These are phyloP conservation scores for Platyscapa corneri DNA, from an alignment of 1,140 invertebrate genomes.

Conservation along the genomic window DNA sequence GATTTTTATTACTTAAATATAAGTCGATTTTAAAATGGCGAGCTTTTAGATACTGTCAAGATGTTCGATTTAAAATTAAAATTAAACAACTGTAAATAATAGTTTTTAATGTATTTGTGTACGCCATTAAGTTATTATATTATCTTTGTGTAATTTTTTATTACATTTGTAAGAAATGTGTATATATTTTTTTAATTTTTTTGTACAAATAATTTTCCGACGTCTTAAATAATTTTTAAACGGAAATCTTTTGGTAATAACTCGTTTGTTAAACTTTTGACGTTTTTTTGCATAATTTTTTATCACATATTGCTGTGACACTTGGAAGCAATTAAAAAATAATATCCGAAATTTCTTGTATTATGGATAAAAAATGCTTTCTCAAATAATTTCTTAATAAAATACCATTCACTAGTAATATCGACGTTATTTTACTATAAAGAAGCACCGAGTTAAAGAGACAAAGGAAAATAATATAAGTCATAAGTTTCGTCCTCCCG, in stretches of 20 bases:
- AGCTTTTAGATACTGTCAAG: slow-evolving; percentile 44
- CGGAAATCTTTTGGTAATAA: not conserved
- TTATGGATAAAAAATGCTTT: not conserved
- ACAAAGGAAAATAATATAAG: not conserved
- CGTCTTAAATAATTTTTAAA: not conserved
- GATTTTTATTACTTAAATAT: slow-evolving; percentile 42
- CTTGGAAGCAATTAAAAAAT: too few relatives aligned
- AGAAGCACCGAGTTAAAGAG: not conserved
- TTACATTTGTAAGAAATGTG: not conserved
- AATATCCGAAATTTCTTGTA: not conserved
- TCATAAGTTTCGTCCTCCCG: slow-evolving; percentile 38
- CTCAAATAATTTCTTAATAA: not conserved
- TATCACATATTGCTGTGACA: not conserved
- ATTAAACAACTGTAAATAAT: slow-evolving; percentile 46
- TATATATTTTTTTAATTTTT: not conserved
- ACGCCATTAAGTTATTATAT: not conserved
- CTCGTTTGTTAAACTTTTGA: not conserved
- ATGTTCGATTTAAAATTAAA: slow-evolving; percentile 48
- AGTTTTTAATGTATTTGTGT: slow-evolving; percentile 11
- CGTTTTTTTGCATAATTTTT: not conserved
- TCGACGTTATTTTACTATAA: not conserved
- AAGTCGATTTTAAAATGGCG: slow-evolving; percentile 39
- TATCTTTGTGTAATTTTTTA: not conserved
- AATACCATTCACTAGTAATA: not conserved
- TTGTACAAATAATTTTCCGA: not conserved